phyloP scores from a whole-genome alignment of 2,888 invertebrate species.

The Netelia inedita region DNA sequence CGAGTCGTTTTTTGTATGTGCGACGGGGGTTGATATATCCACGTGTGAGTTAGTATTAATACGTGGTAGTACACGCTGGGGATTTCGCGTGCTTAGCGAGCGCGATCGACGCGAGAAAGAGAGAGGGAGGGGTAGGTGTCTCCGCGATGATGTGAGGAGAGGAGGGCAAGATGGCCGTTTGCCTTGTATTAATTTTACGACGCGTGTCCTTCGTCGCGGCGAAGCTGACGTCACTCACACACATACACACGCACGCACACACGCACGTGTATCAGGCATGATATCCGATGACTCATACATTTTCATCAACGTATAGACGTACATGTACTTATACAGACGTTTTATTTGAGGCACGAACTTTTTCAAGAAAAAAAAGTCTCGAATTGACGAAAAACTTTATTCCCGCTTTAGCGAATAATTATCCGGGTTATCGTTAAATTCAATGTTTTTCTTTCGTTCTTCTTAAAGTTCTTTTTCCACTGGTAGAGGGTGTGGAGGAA shows the following conservation, averaged over 20 bases:
- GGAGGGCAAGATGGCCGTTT: slow-evolving; percentile 81
- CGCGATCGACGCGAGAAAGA: not conserved
- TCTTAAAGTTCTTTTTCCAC: slow-evolving; percentile 3
- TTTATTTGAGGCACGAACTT: not conserved
- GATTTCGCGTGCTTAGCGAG: slow-evolving; percentile 51
- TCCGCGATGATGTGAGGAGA: slow-evolving; percentile 65
- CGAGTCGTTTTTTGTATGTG: slow-evolving; percentile 10
- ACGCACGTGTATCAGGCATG: slow-evolving; percentile 6
- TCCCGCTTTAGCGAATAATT: slow-evolving; percentile 17
- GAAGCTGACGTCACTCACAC: slow-evolving; percentile 22
- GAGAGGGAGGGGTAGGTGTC: slow-evolving; percentile 43
- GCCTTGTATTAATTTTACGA: slow-evolving; percentile 83
- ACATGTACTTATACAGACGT: not conserved
- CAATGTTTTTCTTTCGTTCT: slow-evolving; percentile 46
- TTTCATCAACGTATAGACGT: slow-evolving; percentile 13
- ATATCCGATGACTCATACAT: slow-evolving; percentile 36
- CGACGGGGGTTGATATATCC: slow-evolving; percentile 12
- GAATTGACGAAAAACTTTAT: slow-evolving; percentile 24
- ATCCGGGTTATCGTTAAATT: not conserved
- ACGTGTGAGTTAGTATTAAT: slow-evolving; percentile 40
- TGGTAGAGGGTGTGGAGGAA: not conserved
- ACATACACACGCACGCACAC: not conserved
- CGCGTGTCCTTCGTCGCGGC: slow-evolving; percentile 68
- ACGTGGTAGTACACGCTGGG: slow-evolving; percentile 60
- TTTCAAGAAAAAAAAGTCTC: not conserved